Percentiles rank a stretch among this genome's conserved stretches.
Conservation (phyloP, 1,140 invertebrate species). For the Cepaea nemoralis region DNA sequence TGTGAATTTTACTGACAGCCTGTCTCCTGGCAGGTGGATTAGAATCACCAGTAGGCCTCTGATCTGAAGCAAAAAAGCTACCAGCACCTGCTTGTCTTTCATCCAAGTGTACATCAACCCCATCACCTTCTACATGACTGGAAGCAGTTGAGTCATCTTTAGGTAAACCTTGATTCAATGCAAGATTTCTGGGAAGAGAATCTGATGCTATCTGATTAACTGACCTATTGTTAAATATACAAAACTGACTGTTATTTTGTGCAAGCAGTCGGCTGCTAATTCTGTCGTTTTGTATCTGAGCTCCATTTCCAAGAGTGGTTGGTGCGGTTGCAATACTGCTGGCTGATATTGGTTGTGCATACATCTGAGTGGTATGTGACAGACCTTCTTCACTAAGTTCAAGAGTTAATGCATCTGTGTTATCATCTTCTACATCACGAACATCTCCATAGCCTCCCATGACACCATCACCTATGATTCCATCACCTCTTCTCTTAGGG, state of each 20-base stretch:
- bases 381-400: slow-evolving; percentile 36
- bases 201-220: not conserved
- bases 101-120: not conserved
- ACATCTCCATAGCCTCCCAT: slow-evolving; percentile 26
- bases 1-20: not conserved
- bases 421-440: not conserved
- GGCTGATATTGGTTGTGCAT: slow-evolving; percentile 27
- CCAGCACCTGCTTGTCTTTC: slow-evolving; percentile 20
- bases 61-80: not conserved
- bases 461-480: not conserved
- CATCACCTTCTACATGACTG: not conserved
- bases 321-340: not conserved
- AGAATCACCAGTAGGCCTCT: not conserved
- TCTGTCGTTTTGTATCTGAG: not conserved
- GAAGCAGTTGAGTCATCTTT: not conserved
- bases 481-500: not conserved
- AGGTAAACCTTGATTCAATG: not conserved
- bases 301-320: not conserved
- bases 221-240: not conserved
- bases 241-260: not conserved
- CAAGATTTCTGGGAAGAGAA: slow-evolving; percentile 6
- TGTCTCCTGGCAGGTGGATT: slow-evolving; percentile 11
- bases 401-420: not conserved
- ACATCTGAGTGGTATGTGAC: slow-evolving; percentile 23
- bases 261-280: not conserved